A percentile compares a stretch with the other conserved stretches of the same genome.
These are phyloP conservation scores for Varanus komodoensis DNA, from an alignment of 2,113 vertebrate species.

Conservation along the genomic window DNA sequence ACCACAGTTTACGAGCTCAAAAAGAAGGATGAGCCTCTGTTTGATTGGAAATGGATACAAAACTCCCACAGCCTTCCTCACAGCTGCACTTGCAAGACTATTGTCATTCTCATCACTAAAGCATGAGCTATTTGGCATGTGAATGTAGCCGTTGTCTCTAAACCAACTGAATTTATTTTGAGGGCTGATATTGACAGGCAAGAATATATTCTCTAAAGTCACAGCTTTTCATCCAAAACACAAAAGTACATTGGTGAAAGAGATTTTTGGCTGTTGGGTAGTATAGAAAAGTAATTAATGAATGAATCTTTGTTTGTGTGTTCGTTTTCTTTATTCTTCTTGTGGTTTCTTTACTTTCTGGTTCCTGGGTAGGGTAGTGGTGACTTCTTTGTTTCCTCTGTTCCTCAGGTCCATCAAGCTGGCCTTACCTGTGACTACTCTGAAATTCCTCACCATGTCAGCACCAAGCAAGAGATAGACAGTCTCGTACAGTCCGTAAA, in stretches of 20 bases:
- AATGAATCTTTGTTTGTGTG: too few species aligned
- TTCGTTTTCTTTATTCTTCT: neutral
- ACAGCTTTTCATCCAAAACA: neutral
- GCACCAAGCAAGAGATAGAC: slow-evolving; percentile 87
- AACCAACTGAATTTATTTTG: neutral
- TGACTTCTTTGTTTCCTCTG: neutral
- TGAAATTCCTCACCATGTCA: slow-evolving; percentile 95
- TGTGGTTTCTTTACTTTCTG: neutral
- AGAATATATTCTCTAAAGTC: neutral
- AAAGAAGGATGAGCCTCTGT: neutral
- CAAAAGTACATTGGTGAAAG: neutral
- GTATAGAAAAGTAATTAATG: too few species aligned
- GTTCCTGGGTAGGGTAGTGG: neutral
- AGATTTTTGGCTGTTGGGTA: too few species aligned
- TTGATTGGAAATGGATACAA: neutral
- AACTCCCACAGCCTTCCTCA: neutral
- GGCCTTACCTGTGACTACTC: slow-evolving; percentile 94
- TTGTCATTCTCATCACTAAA: neutral
- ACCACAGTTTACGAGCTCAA: neutral
- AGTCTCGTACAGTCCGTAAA: slow-evolving; percentile 80
- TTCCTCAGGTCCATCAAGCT: slow-evolving; percentile 91
- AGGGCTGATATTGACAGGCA: neutral
- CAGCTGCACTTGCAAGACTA: neutral
- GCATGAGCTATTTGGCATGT: neutral
- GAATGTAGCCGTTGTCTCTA: too few species aligned